Evolutionary conservation across 2,797 vertebrate genomes (phyloP), one percentile per base, ranked within the genome.

Genomic region (Cottoperca gobio): DNA sequence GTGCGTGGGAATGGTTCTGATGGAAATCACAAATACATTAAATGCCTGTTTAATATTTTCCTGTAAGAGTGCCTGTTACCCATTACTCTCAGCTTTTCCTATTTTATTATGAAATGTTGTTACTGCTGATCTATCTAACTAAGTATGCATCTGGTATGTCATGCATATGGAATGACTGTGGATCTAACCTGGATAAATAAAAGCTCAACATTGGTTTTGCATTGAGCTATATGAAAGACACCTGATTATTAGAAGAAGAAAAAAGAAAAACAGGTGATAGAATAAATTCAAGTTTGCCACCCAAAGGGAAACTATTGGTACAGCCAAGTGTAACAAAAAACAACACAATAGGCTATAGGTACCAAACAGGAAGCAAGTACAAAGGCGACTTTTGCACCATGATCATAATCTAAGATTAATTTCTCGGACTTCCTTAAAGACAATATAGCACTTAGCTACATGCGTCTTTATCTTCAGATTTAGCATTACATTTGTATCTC

Each of bases 1-100:
- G 45, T 50, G 16, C 12, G 35, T 37, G 26, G 48, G 37, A 59
- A 13, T 72, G 46, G 26, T 58, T 63, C 40, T 61, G 55, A 52
- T 73, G 48, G 54, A 67, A 43, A 78, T 52, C 50, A 72, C 55
- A 78, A 65, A 81, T 76, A 50, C 54, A 66, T 71, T 7, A 68
- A 63, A 77, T 79, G 24, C 28, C 50, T 66, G 13, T 63, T 62
- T 45, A 60, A 73, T 59, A n/a, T 5, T 54, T 49, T 76, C 54
- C n/a, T n/a, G n/a, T n/a, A n/a, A 80, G 43, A 39, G 17, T 17
- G 40, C 23, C 78, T 76, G 62, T 72, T n/a, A n/a, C n/a, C n/a
- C n/a, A n/a, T n/a, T n/a, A n/a, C n/a, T 58, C 24, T 40, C 24
- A 35, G 39, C 59, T 61, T 73, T 63, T 76, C 53, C 40, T 42